Evolutionary conservation across 2,888 invertebrate genomes (phyloP).

Genomic region (Abrostola tripartita): DNA sequence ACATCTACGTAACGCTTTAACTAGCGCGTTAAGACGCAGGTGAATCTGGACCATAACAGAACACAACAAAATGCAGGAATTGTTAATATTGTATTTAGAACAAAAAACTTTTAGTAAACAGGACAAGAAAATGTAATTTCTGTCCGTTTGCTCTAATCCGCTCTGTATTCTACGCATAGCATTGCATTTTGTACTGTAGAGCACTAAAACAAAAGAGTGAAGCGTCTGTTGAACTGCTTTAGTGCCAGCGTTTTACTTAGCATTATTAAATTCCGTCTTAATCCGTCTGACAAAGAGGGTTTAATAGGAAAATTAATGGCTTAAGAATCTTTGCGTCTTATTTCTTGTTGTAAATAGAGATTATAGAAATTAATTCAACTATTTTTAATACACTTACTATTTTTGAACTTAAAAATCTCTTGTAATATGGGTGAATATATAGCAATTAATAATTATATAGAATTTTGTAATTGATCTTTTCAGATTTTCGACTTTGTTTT

Average conservation of each 20-base stretch:
- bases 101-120: conserved; percentile 4
- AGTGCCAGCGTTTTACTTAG: conserved; percentile 21
- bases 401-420: too few species aligned
- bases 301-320: conserved; percentile 48
- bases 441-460: too few species aligned
- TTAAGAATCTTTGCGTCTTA: conserved; percentile 20
- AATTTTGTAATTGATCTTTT: too few species aligned
- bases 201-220: conserved; percentile 8
- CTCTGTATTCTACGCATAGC: background rate
- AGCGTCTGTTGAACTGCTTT: conserved; percentile 6
- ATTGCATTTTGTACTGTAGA: conserved; percentile 7
- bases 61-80: too few species aligned
- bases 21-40: too few species aligned
- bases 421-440: too few species aligned
- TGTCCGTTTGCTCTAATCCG: background rate
- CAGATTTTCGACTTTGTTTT: too few species aligned
- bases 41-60: too few species aligned
- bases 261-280: conserved; percentile 48
- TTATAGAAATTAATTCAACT: too few species aligned
- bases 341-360: background rate
- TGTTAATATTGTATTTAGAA: too few species aligned
- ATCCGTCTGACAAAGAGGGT: conserved; percentile 31
- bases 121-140: conserved; percentile 3
- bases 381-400: too few species aligned
- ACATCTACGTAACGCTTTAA: too few species aligned